Conservation (phyloP, 2,113 vertebrate species). For the Peromyscus polionotus region DNA sequence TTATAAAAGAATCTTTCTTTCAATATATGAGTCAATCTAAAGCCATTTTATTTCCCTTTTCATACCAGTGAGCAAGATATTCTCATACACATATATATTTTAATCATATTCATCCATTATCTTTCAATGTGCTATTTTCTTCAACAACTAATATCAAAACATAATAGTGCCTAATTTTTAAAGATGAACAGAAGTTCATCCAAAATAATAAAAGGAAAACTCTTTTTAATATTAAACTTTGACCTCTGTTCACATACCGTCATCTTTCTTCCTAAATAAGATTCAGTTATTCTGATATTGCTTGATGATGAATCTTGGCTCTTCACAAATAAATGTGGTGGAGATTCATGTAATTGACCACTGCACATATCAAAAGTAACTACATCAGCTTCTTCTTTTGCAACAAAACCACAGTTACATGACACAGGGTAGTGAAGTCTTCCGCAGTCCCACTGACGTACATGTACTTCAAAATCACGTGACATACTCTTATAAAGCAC, state of each 20-base stretch:
- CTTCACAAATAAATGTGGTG: constrained; percentile 91
- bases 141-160: neutral
- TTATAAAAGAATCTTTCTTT: neutral
- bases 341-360: constrained; percentile 90
- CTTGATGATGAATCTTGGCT: constrained; percentile 87
- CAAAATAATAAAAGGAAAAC: constrained; percentile 22
- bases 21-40: neutral
- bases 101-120: neutral
- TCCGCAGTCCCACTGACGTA: constrained; percentile 96
- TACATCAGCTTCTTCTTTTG: constrained; percentile 88
- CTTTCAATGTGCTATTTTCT: neutral
- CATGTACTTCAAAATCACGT: constrained; percentile 93
- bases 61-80: neutral
- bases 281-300: constrained; percentile 91
- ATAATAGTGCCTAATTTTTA: neutral
- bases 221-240: constrained; percentile 8
- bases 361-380: constrained; percentile 94
- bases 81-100: neutral
- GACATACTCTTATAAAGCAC: constrained; percentile 91
- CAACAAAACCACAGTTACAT: constrained; percentile 93
- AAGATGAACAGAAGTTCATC: neutral
- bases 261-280: constrained; percentile 95
- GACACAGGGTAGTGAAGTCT: constrained; percentile 89
- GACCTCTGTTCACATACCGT: constrained; percentile 89
- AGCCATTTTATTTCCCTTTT: neutral